These are phyloP conservation scores for Sipha maydis DNA, from an alignment of 2,888 invertebrate genomes.

Conservation along the genomic window DNA sequence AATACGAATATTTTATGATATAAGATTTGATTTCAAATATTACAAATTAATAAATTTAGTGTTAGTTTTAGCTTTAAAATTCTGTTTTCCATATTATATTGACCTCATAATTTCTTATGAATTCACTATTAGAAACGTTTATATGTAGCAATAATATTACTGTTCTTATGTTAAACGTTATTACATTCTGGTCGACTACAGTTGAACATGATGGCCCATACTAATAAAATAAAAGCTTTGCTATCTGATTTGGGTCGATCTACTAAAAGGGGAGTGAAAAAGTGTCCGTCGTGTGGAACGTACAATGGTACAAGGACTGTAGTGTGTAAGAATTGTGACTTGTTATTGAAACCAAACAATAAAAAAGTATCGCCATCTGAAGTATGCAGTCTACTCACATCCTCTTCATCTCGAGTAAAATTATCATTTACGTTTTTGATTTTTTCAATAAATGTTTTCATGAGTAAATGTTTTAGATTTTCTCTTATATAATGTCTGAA, in stretches of 20 bases:
- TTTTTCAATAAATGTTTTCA: not conserved
- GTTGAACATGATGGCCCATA: slow-evolving; percentile 62
- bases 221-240: slow-evolving; percentile 66
- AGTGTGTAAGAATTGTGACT: slow-evolving; percentile 76
- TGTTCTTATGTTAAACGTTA: not conserved
- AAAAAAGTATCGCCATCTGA: slow-evolving; percentile 73
- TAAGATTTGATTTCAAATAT: not conserved
- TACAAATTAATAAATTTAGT: not conserved
- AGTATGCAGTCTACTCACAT: slow-evolving; percentile 75
- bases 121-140: not conserved
- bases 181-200: not conserved
- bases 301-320: slow-evolving; percentile 81
- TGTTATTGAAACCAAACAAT: slow-evolving; percentile 67
- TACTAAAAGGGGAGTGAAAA: slow-evolving; percentile 77
- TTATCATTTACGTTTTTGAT: not conserved
- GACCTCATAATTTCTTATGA: not conserved
- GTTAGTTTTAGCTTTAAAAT: not conserved
- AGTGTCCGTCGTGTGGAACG: slow-evolving; percentile 80
- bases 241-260: slow-evolving; percentile 74
- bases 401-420: slow-evolving; percentile 70
- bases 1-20: too few species aligned
- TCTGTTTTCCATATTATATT: not conserved
- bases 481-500: slow-evolving; percentile 48
- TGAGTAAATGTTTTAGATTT: slow-evolving; percentile 36
- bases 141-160: not conserved